Evolutionary conservation across 2,888 invertebrate species (phyloP).

Genomic region (Buathra laborator): DNA sequence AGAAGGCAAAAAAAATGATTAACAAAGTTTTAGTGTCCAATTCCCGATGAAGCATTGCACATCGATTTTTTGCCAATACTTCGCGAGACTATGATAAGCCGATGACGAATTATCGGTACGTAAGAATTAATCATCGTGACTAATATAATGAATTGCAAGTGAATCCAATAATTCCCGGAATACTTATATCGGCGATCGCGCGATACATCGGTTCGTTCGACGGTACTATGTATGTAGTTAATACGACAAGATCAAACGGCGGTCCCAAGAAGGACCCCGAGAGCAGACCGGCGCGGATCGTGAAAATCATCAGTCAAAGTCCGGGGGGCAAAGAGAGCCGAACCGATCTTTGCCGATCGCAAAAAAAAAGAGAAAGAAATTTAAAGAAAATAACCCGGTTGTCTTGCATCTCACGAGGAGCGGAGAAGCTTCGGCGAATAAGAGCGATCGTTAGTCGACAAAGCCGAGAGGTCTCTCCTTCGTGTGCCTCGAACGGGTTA

Average conservation of each 20-base stretch:
- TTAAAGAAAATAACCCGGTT: conserved; percentile 22
- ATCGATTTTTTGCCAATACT: too few relatives aligned
- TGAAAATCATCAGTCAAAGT: conserved; percentile 72
- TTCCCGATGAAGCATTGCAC: too few relatives aligned
- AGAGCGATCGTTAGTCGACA: conserved; percentile 58
- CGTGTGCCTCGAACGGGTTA: not conserved
- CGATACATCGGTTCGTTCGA: conserved; percentile 38
- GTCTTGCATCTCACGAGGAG: conserved; percentile 58
- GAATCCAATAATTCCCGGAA: not conserved
- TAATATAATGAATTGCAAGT: not conserved
- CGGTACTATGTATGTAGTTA: not conserved
- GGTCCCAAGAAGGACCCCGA: conserved; percentile 12
- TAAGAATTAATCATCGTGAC: not conserved
- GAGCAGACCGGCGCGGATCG: conserved; percentile 47
- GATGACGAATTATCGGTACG: not conserved
- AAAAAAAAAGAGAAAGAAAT: conserved; percentile 26
- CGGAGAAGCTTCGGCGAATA: conserved; percentile 38
- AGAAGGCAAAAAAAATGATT: too few relatives aligned
- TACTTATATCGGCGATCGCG: conserved; percentile 24
- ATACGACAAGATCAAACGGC: conserved; percentile 17
- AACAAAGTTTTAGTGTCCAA: too few relatives aligned
- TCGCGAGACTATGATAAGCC: too few relatives aligned
- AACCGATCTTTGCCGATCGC: conserved; percentile 58
- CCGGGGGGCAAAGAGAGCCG: conserved; percentile 70
- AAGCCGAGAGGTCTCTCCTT: not conserved